Conservation (phyloP, 53 echinoderm and acorn worm species). For the Holothuria leucospilota region DNA sequence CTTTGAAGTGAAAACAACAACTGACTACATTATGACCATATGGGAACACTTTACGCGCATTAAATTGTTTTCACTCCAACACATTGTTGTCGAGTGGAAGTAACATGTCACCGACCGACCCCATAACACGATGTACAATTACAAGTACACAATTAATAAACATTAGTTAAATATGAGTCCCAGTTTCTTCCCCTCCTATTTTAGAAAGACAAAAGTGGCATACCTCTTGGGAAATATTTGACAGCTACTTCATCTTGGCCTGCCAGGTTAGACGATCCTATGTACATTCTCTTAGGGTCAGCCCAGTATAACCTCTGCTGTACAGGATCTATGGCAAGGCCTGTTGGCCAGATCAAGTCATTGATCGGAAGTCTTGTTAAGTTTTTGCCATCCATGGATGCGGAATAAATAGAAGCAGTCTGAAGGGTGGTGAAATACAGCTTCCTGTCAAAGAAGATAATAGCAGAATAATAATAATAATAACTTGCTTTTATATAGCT, state of each 20-base stretch:
- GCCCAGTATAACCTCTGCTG: constrained; percentile 78
- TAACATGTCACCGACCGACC: no score
- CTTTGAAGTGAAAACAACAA: no score
- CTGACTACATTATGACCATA: no score
- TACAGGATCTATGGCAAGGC: constrained; percentile 83
- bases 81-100: no score
- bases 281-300: constrained; percentile 71
- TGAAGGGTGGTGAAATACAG: constrained; percentile 71
- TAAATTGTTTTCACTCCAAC: no score
- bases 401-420: constrained; percentile 43
- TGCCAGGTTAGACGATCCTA: constrained; percentile 63
- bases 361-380: constrained; percentile 9
- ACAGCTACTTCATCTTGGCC: constrained; percentile 59
- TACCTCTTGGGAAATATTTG: constrained; percentile 60
- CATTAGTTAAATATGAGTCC: no score
- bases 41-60: no score
- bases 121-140: no score
- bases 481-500: no score
- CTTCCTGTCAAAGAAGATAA: constrained; percentile 31
- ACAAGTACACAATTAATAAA: no score
- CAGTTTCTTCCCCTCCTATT: no score
- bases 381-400: constrained; percentile 65
- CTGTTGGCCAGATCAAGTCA: constrained; percentile 68
- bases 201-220: not conserved
- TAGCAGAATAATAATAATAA: no score